Evolutionary conservation across 2,113 vertebrate genomes (phyloP).

Genomic region (Sylvicapra grimmia): DNA sequence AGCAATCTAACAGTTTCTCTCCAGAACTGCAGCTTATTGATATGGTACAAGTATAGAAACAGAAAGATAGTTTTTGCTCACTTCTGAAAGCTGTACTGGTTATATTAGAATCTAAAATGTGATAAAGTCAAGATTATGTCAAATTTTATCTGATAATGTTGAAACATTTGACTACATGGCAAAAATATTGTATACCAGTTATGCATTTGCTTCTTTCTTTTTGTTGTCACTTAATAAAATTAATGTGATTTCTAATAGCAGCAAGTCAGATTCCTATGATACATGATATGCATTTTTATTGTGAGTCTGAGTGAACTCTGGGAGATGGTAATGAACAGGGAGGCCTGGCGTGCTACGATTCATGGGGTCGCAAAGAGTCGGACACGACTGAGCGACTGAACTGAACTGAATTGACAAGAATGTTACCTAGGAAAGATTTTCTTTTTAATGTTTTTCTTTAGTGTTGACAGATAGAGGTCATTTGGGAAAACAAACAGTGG

Average conservation of each 20-base stretch:
- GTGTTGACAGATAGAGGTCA: slow-evolving; percentile 22
- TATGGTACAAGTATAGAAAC: background rate
- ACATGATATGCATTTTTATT: background rate
- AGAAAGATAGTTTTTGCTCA: background rate
- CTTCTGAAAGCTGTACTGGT: background rate
- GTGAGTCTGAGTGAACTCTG: no score
- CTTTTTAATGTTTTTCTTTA: background rate
- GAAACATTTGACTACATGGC: background rate
- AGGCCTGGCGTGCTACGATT: no score
- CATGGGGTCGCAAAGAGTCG: no score
- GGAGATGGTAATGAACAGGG: no score
- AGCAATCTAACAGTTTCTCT: background rate
- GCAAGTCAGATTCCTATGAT: background rate
- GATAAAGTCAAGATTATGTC: background rate
- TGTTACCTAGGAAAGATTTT: background rate
- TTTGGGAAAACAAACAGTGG: background rate
- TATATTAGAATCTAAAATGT: background rate
- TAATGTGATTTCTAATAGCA: background rate
- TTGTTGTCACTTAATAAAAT: slow-evolving; percentile 19
- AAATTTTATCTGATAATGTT: background rate
- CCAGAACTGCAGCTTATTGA: background rate
- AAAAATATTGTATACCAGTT: background rate
- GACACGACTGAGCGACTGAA: no score
- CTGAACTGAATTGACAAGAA: background rate
- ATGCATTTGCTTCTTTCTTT: background rate